phyloP scores from a whole-genome alignment of 2,113 vertebrate species.

The Origma solitaria region DNA sequence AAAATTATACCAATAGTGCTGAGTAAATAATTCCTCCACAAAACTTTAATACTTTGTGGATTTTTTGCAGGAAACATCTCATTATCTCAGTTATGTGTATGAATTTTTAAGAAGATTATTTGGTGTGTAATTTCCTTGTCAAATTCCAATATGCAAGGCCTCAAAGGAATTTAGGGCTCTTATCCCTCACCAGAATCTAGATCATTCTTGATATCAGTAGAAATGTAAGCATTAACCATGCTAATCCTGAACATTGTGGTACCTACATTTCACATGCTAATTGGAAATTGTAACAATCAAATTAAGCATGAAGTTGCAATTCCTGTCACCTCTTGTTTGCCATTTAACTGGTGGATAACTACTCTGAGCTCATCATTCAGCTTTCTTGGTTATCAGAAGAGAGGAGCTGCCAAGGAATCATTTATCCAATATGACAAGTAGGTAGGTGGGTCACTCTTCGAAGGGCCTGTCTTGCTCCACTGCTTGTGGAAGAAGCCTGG shows the following conservation, averaged over 20 bases:
- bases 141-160: slow-evolving; percentile 16
- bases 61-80: slow-evolving; percentile 15
- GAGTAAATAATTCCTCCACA: slow-evolving; percentile 4
- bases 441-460: background rate
- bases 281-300: background rate
- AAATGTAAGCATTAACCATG: slow-evolving; percentile 2
- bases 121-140: slow-evolving; percentile 28
- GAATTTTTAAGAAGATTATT: slow-evolving; percentile 32
- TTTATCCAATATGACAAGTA: background rate
- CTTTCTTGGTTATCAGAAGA: slow-evolving; percentile 15
- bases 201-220: background rate
- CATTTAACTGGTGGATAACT: slow-evolving; percentile 24
- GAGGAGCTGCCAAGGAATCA: background rate
- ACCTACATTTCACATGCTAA: slow-evolving; percentile 30
- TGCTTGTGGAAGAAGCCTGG: background rate
- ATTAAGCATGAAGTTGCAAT: slow-evolving; percentile 2
- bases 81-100: slow-evolving; percentile 24
- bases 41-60: background rate
- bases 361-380: background rate
- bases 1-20: background rate
- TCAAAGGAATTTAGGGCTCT: background rate
- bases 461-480: background rate
- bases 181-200: background rate
- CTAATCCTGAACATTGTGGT: background rate
- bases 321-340: slow-evolving; percentile 47